Base-by-base conservation (phyloP, 1,140 invertebrate species). In the Drosophila baimaii region DNA sequence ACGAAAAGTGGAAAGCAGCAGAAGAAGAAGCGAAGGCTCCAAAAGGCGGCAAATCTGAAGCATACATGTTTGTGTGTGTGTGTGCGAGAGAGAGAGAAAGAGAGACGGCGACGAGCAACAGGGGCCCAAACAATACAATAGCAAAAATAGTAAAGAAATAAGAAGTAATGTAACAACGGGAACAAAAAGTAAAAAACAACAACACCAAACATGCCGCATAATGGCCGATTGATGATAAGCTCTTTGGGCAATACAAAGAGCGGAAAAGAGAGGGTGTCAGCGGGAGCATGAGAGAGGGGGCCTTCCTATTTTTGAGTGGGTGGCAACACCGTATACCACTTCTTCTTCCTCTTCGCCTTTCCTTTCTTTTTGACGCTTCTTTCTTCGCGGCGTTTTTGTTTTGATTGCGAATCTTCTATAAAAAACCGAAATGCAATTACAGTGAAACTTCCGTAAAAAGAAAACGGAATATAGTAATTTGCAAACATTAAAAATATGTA, bases 171-270 rank as follows among this genome's bases (percentile, higher is more conserved):
- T 37, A 69, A 44, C 63, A 66, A 63, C 57, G 29, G 57, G 21
- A 46, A 65, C 21, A 58, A 46, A 58, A 78, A 73, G n/a, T n/a
- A n/a, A n/a, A 61, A 49, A 31, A 52, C 9, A 78, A 78, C 61
- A 78, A 73, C 75, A 73, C 74, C 77, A 78, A 82, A 65, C 52
- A 58, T 46, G 31, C 61, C 46, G 76, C 64, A 59, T 58, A 61
- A 83, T 79, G 76, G 58, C 61, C 75, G 61, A 79, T 66, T 83
- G 81, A 79, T 82, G 71, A 74, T 83, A 79, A 82, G 51, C 57
- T 64, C 31, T 56, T 27, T 19, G 25, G 8, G 25, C 29, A 29
- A 39, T 35, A 46, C 19, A 33, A 13, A 31, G 25, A 69, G 62
- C 29, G n/a, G 3, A n/a, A 29, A 27, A 55, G 23, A 9, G 37